These are phyloP conservation scores for Hemicordylus capensis DNA, from an alignment of 2,113 vertebrate species.

Conservation along the genomic window DNA sequence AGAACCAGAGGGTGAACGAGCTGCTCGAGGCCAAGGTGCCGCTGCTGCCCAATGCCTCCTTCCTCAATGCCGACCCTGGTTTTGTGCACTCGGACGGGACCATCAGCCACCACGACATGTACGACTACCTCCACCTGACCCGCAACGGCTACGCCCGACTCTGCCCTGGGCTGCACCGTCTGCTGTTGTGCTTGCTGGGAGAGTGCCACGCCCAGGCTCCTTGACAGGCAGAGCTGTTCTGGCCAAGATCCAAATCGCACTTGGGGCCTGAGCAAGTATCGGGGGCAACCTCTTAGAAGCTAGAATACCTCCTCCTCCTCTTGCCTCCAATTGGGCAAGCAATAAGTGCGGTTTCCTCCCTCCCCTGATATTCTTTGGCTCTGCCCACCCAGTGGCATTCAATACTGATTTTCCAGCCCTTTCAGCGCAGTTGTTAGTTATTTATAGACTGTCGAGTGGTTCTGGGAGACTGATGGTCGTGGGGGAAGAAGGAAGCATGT, in stretches of 20 bases:
- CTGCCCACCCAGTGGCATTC: background rate
- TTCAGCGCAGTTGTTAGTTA: background rate
- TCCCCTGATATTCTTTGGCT: too few species aligned
- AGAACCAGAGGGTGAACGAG: slow-evolving; percentile 82
- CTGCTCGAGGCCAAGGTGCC: slow-evolving; percentile 76
- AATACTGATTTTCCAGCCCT: background rate
- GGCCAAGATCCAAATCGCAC: background rate
- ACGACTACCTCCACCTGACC: slow-evolving; percentile 90
- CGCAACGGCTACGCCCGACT: slow-evolving; percentile 84
- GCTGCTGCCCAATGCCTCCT: slow-evolving; percentile 77
- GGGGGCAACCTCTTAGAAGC: background rate
- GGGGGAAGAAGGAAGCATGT: background rate
- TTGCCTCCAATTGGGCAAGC: background rate
- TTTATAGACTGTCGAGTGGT: background rate
- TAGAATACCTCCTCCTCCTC: background rate
- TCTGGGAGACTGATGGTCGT: too few species aligned
- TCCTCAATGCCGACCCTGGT: slow-evolving; percentile 84
- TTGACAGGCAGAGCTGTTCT: background rate
- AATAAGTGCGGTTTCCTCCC: too few species aligned
- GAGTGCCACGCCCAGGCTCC: background rate
- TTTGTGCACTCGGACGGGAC: slow-evolving; percentile 88
- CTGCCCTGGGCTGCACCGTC: slow-evolving; percentile 81
- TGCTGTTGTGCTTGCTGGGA: slow-evolving; percentile 80
- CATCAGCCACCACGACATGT: slow-evolving; percentile 91
- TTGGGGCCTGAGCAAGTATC: background rate